Percentiles rank a stretch among this genome's conserved stretches.
Evolutionary conservation across 2,113 vertebrate genomes (phyloP).

Genomic region (Hemibagrus wyckioides): DNA sequence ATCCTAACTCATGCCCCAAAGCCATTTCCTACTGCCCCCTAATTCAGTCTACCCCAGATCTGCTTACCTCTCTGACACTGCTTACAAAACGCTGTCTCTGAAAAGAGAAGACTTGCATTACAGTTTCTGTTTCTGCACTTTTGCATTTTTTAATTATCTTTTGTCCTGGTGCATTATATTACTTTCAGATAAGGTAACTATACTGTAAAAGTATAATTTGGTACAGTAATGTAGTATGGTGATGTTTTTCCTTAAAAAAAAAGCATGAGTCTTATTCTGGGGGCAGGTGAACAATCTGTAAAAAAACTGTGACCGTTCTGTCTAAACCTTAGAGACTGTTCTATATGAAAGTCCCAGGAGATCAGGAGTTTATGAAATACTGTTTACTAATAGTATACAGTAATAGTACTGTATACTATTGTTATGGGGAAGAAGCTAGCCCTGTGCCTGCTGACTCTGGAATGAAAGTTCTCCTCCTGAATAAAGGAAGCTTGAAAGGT

Average conservation of each 20-base stretch:
- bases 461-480: not conserved
- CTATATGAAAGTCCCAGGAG: no score
- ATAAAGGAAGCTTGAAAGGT: not conserved
- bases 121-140: conserved; percentile 45
- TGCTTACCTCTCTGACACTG: conserved; percentile 55
- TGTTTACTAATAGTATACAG: no score
- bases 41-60: conserved; percentile 57
- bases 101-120: conserved; percentile 61
- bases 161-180: conserved; percentile 50
- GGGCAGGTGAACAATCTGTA: conserved; percentile 37
- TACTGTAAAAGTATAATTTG: conserved; percentile 32
- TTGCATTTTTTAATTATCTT: conserved; percentile 49
- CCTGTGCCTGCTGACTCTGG: not conserved
- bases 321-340: no score
- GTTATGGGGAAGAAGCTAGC: not conserved
- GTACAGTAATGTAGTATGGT: not conserved
- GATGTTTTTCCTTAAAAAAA: conserved; percentile 31
- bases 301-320: not conserved
- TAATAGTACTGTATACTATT: no score
- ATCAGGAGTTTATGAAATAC: no score
- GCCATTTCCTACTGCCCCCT: conserved; percentile 30
- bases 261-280: conserved; percentile 49
- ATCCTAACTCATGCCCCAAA: conserved; percentile 51
- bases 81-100: conserved; percentile 58
- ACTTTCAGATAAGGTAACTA: conserved; percentile 50